Base-by-base conservation (phyloP, 92 coral and sea anemone species). In the Scolanthus callimorphus region DNA sequence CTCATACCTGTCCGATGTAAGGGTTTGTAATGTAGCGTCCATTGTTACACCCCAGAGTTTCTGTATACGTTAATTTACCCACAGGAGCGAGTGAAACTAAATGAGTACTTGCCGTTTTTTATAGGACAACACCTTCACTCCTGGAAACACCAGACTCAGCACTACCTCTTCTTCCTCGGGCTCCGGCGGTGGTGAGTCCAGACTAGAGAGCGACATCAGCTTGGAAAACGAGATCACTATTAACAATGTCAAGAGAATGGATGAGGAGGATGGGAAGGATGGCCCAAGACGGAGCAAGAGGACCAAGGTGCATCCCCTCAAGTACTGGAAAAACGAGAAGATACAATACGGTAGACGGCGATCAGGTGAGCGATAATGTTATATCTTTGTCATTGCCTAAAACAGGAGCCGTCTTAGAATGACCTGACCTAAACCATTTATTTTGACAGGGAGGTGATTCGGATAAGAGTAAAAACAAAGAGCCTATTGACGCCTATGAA, bases 311-410 rank as follows among this genome's bases (percentile, higher is more conserved):
- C 85, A 90, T 23, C 76, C 89, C 1, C 58, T 91, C 48, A 72
- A 91, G 41, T 91, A 56, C 70, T 91, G 97, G 97, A 91, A 83
- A 65, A 91, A 91, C 29, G 97, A 91, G 60, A 66, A 89, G 48
- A 86, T 91, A 21, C 76, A 79, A n/a, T 91, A 91, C 55, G 97
- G 83, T 26, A 81, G 91, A 62, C 77, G 97, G 15, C 60, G 71
- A 39, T 91, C 97, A 22, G 97, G 97, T 91, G 53, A 37, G n/a
- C n/a, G n/a, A n/a, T n/a, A n/a, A n/a, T n/a, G n/a, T n/a, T n/a
- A n/a, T n/a, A n/a, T n/a, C n/a, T n/a, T n/a, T n/a, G n/a, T n/a
- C n/a, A n/a, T n/a, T n/a, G n/a, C n/a, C n/a, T n/a, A n/a, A n/a
- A n/a, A n/a, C n/a, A n/a, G n/a, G n/a, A n/a, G n/a, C n/a, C n/a